These are phyloP conservation scores for Crotalus viridis DNA, from an alignment of 2,113 vertebrate species.

Conservation along the genomic window DNA sequence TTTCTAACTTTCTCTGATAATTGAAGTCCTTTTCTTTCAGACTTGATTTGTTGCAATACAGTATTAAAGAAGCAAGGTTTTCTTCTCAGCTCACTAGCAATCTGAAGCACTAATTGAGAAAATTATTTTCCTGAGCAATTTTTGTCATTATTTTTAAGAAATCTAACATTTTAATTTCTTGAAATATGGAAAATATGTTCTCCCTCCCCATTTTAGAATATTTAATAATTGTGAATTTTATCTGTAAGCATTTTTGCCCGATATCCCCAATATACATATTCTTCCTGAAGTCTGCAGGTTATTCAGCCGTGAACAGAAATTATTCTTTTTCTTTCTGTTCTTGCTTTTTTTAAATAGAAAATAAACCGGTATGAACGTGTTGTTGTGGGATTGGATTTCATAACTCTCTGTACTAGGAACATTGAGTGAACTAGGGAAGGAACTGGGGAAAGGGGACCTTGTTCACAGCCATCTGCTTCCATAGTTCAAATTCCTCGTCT, in stretches of 20 bases:
- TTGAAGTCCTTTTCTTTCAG: conserved; percentile 40
- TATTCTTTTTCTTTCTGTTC: background rate
- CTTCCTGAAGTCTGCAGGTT: background rate
- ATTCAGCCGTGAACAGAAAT: background rate
- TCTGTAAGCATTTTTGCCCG: background rate
- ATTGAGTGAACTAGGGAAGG: background rate
- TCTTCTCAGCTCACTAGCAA: conserved; percentile 17
- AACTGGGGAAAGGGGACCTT: background rate
- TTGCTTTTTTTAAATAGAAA: background rate
- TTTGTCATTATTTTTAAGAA: background rate
- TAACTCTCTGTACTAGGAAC: background rate
- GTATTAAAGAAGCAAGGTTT: conserved; percentile 39
- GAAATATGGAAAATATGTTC: conserved; percentile 20
- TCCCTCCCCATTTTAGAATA: background rate
- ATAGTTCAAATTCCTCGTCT: background rate
- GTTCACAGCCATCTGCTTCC: background rate
- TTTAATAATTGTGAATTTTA: conserved; percentile 44
- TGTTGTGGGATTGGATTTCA: background rate
- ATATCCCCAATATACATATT: background rate
- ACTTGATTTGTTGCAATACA: conserved; percentile 46
- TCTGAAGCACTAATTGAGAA: conserved; percentile 21
- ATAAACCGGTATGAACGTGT: background rate
- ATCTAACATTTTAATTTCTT: conserved; percentile 12
- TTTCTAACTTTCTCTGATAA: background rate
- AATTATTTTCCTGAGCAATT: background rate